These are phyloP conservation scores for Psilopsiagon aymara DNA, from an alignment of 2,113 vertebrate genomes.

Conservation along the genomic window DNA sequence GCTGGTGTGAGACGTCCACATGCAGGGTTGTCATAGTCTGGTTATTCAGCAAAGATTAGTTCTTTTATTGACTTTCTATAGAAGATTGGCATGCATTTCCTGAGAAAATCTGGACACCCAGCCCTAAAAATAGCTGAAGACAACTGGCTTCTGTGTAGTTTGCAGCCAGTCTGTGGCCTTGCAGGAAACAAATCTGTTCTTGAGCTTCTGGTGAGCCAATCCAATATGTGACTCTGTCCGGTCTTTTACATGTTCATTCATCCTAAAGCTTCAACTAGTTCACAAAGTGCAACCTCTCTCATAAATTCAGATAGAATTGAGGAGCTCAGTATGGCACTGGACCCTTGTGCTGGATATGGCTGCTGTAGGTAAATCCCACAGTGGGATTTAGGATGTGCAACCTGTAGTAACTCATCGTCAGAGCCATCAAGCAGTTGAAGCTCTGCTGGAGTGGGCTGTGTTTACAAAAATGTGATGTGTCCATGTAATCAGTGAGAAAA, in stretches of 20 bases:
- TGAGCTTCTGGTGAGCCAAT: constrained; percentile 35
- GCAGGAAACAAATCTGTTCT: constrained; percentile 57
- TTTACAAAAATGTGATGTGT: neutral
- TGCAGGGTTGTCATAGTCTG: constrained; percentile 42
- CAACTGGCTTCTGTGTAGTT: constrained; percentile 44
- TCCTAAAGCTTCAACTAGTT: neutral
- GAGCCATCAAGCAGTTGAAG: neutral
- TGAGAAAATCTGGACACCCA: constrained; percentile 52
- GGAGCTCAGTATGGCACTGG: neutral
- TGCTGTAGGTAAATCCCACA: neutral
- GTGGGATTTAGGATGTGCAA: neutral
- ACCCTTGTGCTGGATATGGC: neutral
- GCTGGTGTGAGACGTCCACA: constrained; percentile 35
- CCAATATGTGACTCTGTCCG: constrained; percentile 23
- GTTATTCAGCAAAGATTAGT: constrained; percentile 25
- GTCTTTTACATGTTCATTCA: neutral
- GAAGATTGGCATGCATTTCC: constrained; percentile 49
- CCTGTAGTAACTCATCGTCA: neutral
- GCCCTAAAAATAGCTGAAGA: constrained; percentile 59
- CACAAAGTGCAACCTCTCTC: neutral
- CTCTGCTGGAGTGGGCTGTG: neutral
- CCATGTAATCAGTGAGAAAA: neutral
- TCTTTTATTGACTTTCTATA: constrained; percentile 35
- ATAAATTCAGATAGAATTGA: neutral
- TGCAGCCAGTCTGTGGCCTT: constrained; percentile 60